Conservation (phyloP, 2,888 invertebrate genomes). For the Stomorhina lunata region DNA sequence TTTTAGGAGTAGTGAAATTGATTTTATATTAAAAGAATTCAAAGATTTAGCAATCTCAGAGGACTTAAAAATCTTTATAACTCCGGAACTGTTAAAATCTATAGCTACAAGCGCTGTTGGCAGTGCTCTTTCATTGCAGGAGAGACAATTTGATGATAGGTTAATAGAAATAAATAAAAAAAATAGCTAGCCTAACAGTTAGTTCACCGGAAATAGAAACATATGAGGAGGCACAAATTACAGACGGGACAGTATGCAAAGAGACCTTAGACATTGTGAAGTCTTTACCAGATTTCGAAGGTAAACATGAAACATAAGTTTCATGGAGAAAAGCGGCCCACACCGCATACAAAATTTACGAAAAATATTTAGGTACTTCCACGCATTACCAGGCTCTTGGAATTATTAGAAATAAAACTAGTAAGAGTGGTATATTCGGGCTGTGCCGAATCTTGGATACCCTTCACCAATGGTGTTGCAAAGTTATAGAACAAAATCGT, state of each 20-base stretch:
- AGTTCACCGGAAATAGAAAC: not conserved
- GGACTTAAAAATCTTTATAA: conserved; percentile 13
- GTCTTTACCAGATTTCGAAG: conserved; percentile 17
- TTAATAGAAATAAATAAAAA: not conserved
- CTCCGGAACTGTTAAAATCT: conserved; percentile 23
- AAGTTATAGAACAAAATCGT: no score
- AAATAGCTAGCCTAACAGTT: not conserved
- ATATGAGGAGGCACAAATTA: no score
- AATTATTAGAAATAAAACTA: no score
- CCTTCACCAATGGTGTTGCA: no score
- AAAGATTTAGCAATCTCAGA: not conserved
- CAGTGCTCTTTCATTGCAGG: conserved; percentile 34
- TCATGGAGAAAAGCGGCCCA: conserved; percentile 34
- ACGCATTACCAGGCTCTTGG: conserved; percentile 2
- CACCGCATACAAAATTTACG: conserved; percentile 32
- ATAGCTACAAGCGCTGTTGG: conserved; percentile 25
- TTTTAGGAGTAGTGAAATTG: not conserved
- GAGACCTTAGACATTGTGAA: conserved; percentile 25
- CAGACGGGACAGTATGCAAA: no score
- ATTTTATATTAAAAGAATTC: not conserved
- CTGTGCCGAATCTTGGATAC: no score
- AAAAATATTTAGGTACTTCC: conserved; percentile 24
- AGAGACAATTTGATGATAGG: conserved; percentile 17
- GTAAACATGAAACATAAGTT: conserved; percentile 27
- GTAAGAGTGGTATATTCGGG: no score